A percentile compares a stretch with the other conserved stretches of the same genome.
These are phyloP conservation scores for Ispidina picta DNA, from an alignment of 2,797 vertebrate genomes.

Conservation along the genomic window DNA sequence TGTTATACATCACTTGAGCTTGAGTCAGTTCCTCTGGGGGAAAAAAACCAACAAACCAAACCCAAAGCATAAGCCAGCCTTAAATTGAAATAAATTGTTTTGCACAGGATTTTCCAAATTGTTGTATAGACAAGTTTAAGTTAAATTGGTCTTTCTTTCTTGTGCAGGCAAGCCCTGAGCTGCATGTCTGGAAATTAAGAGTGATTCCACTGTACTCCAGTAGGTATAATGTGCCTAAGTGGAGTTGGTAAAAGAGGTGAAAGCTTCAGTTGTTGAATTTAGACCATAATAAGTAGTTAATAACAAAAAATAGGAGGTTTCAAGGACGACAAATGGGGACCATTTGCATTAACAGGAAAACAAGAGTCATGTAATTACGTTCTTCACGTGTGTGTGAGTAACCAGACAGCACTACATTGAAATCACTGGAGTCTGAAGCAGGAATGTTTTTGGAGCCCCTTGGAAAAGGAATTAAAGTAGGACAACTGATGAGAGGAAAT, in stretches of 20 bases:
- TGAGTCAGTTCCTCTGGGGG: background rate
- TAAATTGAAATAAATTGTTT: background rate
- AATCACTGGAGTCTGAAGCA: background rate
- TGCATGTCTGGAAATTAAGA: background rate
- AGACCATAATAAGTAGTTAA: background rate
- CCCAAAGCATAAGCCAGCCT: background rate
- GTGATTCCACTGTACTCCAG: background rate
- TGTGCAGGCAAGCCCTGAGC: background rate
- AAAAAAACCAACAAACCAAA: too few species aligned
- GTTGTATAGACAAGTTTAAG: background rate
- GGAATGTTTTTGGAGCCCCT: background rate
- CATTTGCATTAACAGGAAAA: background rate
- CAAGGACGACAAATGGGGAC: background rate
- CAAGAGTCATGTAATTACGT: background rate
- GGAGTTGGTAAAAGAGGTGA: background rate
- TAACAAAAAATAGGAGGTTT: background rate
- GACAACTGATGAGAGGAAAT: background rate
- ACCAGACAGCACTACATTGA: background rate
- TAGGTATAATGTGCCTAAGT: background rate
- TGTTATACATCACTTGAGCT: background rate
- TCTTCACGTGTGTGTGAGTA: background rate
- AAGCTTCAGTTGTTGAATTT: background rate
- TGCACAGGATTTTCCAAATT: background rate
- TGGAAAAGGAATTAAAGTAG: background rate
- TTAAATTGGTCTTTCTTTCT: background rate